Evolutionary conservation across 2,888 invertebrate species (phyloP).

Genomic region (Disparrhopalites patrizii): DNA sequence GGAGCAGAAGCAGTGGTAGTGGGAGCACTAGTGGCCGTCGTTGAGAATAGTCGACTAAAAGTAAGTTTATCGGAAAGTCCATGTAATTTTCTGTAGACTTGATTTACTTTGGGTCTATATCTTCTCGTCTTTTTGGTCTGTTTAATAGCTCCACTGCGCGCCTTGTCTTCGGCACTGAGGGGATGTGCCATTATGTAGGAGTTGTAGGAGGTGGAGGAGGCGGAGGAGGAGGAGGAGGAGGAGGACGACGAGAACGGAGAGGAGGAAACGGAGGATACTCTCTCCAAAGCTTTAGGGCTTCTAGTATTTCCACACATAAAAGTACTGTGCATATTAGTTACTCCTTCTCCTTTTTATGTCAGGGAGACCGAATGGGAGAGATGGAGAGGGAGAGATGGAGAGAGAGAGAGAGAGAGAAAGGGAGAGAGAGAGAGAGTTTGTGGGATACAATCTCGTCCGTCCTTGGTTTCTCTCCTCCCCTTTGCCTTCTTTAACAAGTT

Average conservation of each 20-base stretch:
- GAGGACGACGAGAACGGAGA: no score
- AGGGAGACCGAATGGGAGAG: no score
- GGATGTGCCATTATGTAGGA: no score
- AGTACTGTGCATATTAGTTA: no score
- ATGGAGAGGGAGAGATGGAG: background rate
- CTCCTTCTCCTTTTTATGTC: no score
- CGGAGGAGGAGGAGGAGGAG: background rate
- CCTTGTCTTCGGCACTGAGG: background rate
- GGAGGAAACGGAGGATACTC: no score
- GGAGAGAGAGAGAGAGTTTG: background rate
- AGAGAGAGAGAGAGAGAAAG: background rate
- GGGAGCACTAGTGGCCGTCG: no score
- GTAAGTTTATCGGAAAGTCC: slow-evolving; percentile 15
- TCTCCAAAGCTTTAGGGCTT: no score
- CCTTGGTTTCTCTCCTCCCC: no score
- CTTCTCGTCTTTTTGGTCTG: background rate
- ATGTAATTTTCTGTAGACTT: slow-evolving; percentile 18
- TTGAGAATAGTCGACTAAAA: slow-evolving; percentile 5
- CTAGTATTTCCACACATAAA: no score
- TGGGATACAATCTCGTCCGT: slow-evolving; percentile 18
- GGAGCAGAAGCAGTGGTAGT: no score
- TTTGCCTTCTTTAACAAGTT: slow-evolving; percentile 11
- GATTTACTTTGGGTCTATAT: slow-evolving; percentile 8
- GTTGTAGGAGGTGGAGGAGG: no score
- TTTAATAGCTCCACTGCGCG: background rate